These are phyloP conservation scores for Tamandua tetradactyla DNA, from an alignment of 2,797 vertebrate genomes.

Conservation along the genomic window DNA sequence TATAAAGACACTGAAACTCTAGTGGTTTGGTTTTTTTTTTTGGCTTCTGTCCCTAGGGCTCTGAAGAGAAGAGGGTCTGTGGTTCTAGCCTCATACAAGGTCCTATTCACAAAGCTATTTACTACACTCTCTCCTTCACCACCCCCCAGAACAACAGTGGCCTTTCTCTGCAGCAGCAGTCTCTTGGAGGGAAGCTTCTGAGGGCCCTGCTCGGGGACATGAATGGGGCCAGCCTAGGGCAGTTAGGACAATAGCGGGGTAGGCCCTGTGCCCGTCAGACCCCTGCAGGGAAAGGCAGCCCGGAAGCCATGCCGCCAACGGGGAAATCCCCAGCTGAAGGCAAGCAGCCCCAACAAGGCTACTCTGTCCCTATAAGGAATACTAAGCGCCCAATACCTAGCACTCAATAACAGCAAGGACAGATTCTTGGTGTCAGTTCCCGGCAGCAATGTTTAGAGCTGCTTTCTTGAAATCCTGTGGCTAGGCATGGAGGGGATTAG, in stretches of 20 bases:
- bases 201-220: constrained; percentile 62
- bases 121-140: constrained; percentile 69
- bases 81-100: constrained; percentile 69
- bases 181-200: constrained; percentile 67
- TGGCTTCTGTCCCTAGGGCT: not conserved
- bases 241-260: constrained; percentile 66
- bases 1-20: constrained; percentile 8
- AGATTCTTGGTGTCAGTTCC: constrained; percentile 6
- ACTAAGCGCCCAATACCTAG: not conserved
- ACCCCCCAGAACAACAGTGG: constrained; percentile 72
- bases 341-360: constrained; percentile 56
- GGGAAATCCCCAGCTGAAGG: constrained; percentile 51
- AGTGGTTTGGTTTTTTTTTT: not conserved
- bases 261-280: constrained; percentile 45
- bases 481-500: not conserved
- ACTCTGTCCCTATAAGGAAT: constrained; percentile 56
- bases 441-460: not conserved
- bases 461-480: constrained; percentile 40
- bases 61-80: constrained; percentile 47
- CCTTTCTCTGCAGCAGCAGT: constrained; percentile 71
- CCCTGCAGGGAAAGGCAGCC: constrained; percentile 34
- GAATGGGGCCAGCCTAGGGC: constrained; percentile 69
- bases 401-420: not conserved
- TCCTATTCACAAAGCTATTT: constrained; percentile 76
- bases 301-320: constrained; percentile 48